Evolutionary conservation across 2,797 vertebrate genomes (phyloP), one percentile per base, ranked within the genome.

Genomic region (Trachops cirrhosus): DNA sequence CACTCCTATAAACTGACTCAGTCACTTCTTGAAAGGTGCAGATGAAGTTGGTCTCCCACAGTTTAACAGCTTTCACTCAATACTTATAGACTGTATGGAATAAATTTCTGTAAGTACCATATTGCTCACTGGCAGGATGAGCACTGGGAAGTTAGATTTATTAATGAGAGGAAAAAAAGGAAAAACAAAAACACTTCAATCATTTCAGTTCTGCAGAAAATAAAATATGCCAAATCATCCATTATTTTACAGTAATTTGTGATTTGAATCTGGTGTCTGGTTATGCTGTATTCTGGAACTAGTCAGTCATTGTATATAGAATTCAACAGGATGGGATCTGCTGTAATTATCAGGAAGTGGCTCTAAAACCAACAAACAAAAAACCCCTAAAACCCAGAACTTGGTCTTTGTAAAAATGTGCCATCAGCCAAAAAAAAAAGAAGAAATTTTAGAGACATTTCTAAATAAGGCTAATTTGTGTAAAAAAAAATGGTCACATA

Each of bases 1-100:
- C 90, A 57, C 62, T 96, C 73, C 88, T n/a, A 1, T 44, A 59
- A 95, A 97, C 95, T 64, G 95, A 86, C 92, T 97, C 95, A 54
- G 85, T 92, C 11, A 34, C 71, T 97, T 2, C 2, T 93, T 19
- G 9, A 94, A 79, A 95, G 2, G 24, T 92, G 34, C 54, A 0
- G 1, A 83, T 83, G 92, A 93, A 94, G 50, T 77, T 77, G 46
- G 70, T 94, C 83, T 95, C 50, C 52, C 24, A 82, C 6, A 79
- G 84, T 94, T 97, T 95, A 95, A 94, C 46, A 92, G 92, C 64
- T 94, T 97, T 97, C 93, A 86, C 79, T 97, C 91, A 97, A 70
- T 89, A 97, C 89, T 95, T 97, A 97, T 86, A 94, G 80, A 34
- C 39, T 80, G 12, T 44, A 39, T 95, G 92, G 93, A 95, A 96